Base-by-base conservation (phyloP, 2,113 vertebrate species). In the Speoplatyrhinus poulsoni region DNA sequence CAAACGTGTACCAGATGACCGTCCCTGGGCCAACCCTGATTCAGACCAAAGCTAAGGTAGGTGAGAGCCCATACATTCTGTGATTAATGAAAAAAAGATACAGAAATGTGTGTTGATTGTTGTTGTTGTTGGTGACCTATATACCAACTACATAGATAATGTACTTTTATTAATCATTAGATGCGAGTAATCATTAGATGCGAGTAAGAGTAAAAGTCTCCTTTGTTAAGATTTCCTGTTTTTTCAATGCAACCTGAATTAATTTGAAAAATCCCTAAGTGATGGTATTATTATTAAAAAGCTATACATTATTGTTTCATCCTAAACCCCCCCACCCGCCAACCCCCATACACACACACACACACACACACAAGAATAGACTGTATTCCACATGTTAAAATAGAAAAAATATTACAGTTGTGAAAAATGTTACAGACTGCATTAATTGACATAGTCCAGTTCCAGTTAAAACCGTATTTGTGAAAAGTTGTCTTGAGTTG, bases 1-100 rank as follows among this genome's bases (percentile, higher is more conserved):
- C 87, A 92, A 87, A 87, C 78, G 85, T 83, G 62, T 92, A 89
- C 92, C 92, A 92, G 92, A 93, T 93, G 92, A 93, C 80, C 85
- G 86, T 85, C 89, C 79, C 82, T 82, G 89, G 82, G 75, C 72
- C 84, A 78, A 78, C 82, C 81, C 87, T 90, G 85, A 89, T 80
- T 85, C 85, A 91, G 82, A 89, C 87, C 86, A 89, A 88, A 88
- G 86, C 76, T 67, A 88, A 92, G 92, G 92, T 93, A 90, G 59
- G 91, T 69, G 82, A 69, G 77, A 84, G 33, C 64, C 82, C 73
- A 78, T 12, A 64, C 3, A 60, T 26, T 55, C 15, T 60, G 17
- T 54, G 1, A n/a, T 13, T 54, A n/a, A 56, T 56, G 16, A 9
- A 9, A 55, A 8, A 50, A 9, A 78, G 11, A 33, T 60, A 33